phyloP scores from a whole-genome alignment of 2,797 vertebrate species.

The Enteromius anoplus region DNA sequence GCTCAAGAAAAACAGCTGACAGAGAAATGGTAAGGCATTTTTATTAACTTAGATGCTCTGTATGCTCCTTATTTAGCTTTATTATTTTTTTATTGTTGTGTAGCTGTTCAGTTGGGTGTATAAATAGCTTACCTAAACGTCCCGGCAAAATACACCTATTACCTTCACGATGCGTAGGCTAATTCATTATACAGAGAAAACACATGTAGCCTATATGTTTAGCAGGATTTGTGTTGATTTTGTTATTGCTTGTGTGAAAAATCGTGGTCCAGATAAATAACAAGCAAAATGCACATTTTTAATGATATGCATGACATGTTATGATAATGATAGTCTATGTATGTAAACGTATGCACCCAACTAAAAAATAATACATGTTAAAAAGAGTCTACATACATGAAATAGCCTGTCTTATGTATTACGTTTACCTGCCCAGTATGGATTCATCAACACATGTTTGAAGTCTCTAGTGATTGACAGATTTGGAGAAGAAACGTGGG shows the following conservation, averaged over 20 bases:
- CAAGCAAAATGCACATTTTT: background rate
- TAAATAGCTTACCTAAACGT: background rate
- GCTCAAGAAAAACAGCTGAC: background rate
- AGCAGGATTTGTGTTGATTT: background rate
- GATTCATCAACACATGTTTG: constrained; percentile 79
- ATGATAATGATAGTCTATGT: background rate
- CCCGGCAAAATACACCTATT: no score
- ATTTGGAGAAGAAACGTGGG: constrained; percentile 78
- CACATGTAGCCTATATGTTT: no score
- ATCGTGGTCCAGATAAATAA: background rate
- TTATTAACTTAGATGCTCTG: background rate
- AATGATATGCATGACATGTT: no score
- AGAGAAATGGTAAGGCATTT: constrained; percentile 20
- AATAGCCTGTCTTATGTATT: background rate
- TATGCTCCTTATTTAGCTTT: background rate
- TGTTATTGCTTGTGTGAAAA: background rate
- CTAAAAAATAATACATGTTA: background rate
- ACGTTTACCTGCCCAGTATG: constrained; percentile 67
- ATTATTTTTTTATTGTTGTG: background rate
- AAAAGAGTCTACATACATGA: no score
- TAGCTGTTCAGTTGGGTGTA: background rate
- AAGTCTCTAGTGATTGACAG: constrained; percentile 79
- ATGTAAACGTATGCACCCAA: background rate
- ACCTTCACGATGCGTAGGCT: background rate
- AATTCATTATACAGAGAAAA: background rate